A percentile compares a stretch with the other conserved stretches of the same genome.
phyloP scores from a whole-genome alignment of 2,113 vertebrate species.

The Ia io region DNA sequence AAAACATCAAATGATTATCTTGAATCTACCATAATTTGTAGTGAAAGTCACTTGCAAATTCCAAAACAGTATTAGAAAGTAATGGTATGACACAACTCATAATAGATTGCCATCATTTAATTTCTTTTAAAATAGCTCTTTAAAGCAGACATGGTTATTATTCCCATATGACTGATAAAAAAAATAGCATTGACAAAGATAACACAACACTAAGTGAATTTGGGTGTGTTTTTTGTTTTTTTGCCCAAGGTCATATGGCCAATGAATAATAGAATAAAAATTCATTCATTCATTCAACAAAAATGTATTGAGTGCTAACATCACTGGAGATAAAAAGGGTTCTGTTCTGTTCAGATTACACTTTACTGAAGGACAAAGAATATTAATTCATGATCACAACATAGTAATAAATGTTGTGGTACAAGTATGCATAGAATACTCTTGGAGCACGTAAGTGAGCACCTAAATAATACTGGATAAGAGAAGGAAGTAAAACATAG shows the following conservation, averaged over 20 bases:
- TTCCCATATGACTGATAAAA: neutral
- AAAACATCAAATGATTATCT: neutral
- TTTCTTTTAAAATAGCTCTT: constrained; percentile 9
- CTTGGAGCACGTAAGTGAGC: neutral
- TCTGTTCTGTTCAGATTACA: neutral
- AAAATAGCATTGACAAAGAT: neutral
- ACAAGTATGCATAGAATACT: neutral
- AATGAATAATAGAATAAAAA: constrained; percentile 8
- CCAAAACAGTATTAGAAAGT: constrained; percentile 10
- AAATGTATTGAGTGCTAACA: neutral
- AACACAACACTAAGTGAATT: neutral
- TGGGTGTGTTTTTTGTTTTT: neutral
- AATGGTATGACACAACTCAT: neutral
- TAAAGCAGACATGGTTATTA: constrained; percentile 20
- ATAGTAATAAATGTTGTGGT: neutral
- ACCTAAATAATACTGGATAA: neutral
- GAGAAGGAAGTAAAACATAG: neutral
- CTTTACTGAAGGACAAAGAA: neutral
- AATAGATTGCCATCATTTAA: neutral
- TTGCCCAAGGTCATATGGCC: neutral
- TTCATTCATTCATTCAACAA: constrained; percentile 7
- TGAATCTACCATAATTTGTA: neutral
- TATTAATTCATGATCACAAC: constrained; percentile 33
- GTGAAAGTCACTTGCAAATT: constrained; percentile 34
- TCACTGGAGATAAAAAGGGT: neutral